These are phyloP conservation scores for Scopus umbretta DNA, from an alignment of 2,113 vertebrate species.

Conservation along the genomic window DNA sequence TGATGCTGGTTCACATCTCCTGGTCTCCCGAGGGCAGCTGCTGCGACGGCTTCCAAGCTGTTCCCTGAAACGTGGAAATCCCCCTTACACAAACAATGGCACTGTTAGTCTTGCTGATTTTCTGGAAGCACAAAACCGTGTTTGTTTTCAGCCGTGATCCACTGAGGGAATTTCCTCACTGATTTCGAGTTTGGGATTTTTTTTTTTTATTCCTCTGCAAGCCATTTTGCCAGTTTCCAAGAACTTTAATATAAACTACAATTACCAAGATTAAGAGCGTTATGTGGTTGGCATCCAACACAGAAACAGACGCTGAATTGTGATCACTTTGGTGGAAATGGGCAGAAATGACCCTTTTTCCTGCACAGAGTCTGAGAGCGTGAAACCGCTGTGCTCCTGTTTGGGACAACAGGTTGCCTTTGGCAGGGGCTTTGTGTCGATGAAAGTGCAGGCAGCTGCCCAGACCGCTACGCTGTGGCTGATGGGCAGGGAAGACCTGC, in stretches of 20 bases:
- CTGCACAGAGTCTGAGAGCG: not conserved
- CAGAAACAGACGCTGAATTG: slow-evolving; percentile 24
- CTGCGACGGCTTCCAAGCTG: slow-evolving; percentile 4
- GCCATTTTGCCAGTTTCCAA: slow-evolving; percentile 59
- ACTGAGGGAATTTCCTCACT: slow-evolving; percentile 72
- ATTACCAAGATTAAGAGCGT: slow-evolving; percentile 32
- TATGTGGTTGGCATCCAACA: not conserved
- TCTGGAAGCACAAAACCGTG: slow-evolving; percentile 70
- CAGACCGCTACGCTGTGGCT: not conserved
- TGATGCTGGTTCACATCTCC: not conserved
- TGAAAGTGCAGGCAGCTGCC: not conserved
- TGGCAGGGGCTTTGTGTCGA: not conserved
- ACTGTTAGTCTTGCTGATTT: slow-evolving; percentile 57
- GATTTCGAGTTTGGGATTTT: slow-evolving; percentile 3
- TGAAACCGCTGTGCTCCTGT: not conserved
- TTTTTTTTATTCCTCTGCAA: slow-evolving; percentile 18
- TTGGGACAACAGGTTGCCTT: not conserved
- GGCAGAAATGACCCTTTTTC: not conserved
- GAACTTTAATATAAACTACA: slow-evolving; percentile 46
- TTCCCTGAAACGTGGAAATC: slow-evolving; percentile 73
- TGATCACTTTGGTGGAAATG: not conserved
- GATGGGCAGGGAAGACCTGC: not conserved
- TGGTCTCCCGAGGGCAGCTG: not conserved
- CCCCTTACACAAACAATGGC: slow-evolving; percentile 64
- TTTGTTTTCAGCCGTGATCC: slow-evolving; percentile 71